A percentile compares a stretch with the other conserved stretches of the same genome.
Conservation (phyloP, 2,888 invertebrate species). For the Drosophila kanekoi region DNA sequence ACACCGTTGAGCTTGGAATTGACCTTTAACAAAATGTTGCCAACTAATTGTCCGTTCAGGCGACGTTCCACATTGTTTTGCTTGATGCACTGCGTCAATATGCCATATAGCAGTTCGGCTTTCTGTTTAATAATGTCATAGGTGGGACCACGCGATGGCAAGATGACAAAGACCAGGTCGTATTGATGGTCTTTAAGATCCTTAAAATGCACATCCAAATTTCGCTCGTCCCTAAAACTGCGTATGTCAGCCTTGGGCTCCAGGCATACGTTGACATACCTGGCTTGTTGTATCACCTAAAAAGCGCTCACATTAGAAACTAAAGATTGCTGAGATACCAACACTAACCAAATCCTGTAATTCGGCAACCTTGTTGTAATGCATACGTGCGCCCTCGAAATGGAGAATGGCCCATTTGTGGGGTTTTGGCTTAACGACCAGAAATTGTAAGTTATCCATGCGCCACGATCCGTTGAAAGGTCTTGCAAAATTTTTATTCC, state of each 20-base stretch:
- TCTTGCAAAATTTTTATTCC: constrained; percentile 25
- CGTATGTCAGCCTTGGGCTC: constrained; percentile 38
- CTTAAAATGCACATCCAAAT: constrained; percentile 53
- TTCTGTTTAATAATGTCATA: constrained; percentile 88
- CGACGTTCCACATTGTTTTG: constrained; percentile 85
- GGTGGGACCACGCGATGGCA: constrained; percentile 85
- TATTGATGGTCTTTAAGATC: constrained; percentile 75
- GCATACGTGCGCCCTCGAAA: constrained; percentile 27
- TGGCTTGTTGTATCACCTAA: constrained; percentile 20
- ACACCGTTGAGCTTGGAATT: constrained; percentile 94
- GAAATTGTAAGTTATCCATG: constrained; percentile 56
- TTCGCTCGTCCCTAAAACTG: constrained; percentile 41
- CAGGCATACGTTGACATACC: constrained; percentile 63
- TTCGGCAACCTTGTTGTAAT: constrained; percentile 25
- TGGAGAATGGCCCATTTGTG: constrained; percentile 80
- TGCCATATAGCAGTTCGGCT: constrained; percentile 89
- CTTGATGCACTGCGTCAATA: constrained; percentile 91
- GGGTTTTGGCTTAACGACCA: constrained; percentile 31
- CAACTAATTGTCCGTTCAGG: constrained; percentile 87
- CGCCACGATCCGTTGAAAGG: constrained; percentile 76
- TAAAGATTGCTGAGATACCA: background rate
- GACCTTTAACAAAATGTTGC: constrained; percentile 91
- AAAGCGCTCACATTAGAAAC: background rate
- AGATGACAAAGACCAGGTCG: constrained; percentile 88
- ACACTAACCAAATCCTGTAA: constrained; percentile 45